Conservation (phyloP, 2,888 invertebrate species). For the Caenorhabditis panamensis region DNA sequence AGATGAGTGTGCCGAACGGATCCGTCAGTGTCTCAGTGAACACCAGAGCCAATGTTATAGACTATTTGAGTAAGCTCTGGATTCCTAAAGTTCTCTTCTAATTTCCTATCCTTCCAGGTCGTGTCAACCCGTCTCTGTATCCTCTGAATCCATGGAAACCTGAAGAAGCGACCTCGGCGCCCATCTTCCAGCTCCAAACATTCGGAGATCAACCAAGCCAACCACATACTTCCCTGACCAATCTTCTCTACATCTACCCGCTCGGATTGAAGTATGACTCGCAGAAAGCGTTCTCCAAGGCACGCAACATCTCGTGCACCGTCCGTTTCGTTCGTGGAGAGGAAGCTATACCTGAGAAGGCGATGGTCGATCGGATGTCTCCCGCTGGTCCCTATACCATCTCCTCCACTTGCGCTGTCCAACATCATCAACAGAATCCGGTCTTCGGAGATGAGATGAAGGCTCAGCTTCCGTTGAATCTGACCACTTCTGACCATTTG, state of each 20-base stretch:
- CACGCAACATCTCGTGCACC: conserved; percentile 93
- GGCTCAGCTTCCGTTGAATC: conserved; percentile 90
- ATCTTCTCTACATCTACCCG: conserved; percentile 95
- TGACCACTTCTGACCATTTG: conserved; percentile 91
- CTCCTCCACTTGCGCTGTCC: conserved; percentile 73
- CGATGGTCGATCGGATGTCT: conserved; percentile 72
- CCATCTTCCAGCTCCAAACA: conserved; percentile 91
- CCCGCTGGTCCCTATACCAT: conserved; percentile 73
- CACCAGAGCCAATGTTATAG: conserved; percentile 44
- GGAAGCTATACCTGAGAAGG: conserved; percentile 82
- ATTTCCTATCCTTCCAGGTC: conserved; percentile 87
- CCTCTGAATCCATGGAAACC: conserved; percentile 84
- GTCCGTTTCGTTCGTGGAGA: conserved; percentile 87
- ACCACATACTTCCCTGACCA: conserved; percentile 89
- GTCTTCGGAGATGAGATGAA: conserved; percentile 85
- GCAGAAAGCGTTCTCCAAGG: conserved; percentile 83
- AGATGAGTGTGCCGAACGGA: conserved; percentile 66
- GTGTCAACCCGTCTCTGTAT: conserved; percentile 89
- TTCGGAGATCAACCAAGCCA: conserved; percentile 85
- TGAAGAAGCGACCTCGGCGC: conserved; percentile 75
- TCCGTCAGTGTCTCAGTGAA: conserved; percentile 62
- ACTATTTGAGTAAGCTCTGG: conserved; percentile 65
- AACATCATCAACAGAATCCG: conserved; percentile 80
- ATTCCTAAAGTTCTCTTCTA: too few relatives aligned
- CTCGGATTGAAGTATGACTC: conserved; percentile 82